These are phyloP conservation scores for Chrysolina americana DNA, from an alignment of 2,888 invertebrate genomes.

Conservation along the genomic window DNA sequence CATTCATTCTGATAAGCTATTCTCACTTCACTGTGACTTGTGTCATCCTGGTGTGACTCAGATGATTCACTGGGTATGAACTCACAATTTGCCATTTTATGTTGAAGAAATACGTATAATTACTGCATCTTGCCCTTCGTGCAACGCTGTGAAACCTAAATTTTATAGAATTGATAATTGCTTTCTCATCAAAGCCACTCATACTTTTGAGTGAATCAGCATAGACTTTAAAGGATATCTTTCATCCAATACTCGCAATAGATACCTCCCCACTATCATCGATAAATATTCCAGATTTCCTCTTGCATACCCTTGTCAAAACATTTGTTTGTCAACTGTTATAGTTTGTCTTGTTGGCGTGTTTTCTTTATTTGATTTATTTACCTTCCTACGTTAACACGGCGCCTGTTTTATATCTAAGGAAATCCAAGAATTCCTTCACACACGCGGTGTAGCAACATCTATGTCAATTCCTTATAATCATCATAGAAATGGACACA, in stretches of 20 bases:
- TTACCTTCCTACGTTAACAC: conserved; percentile 49
- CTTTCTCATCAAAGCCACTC: not conserved
- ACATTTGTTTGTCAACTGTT: conserved; percentile 41
- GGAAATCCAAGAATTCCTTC: conserved; percentile 44
- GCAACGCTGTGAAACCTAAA: conserved; percentile 15
- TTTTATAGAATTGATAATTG: not conserved
- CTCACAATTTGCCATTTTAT: too few species aligned
- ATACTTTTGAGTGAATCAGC: conserved; percentile 29
- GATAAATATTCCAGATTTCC: too few species aligned
- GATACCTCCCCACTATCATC: too few species aligned
- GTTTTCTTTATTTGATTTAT: conserved; percentile 37
- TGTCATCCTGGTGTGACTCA: too few species aligned
- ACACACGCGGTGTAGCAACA: too few species aligned
- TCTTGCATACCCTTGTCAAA: conserved; percentile 43
- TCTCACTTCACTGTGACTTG: too few species aligned
- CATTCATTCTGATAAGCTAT: too few species aligned
- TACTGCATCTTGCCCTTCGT: too few species aligned
- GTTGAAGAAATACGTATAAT: too few species aligned
- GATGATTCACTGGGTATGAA: too few species aligned
- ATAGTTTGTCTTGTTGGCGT: conserved; percentile 37
- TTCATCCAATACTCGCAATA: too few species aligned
- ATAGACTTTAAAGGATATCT: conserved; percentile 38
- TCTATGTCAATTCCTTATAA: conserved; percentile 50
- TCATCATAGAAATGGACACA: conserved; percentile 44
- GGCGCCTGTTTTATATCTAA: conserved; percentile 39